Conservation (phyloP, 2,113 vertebrate species). For the Athene noctua region DNA sequence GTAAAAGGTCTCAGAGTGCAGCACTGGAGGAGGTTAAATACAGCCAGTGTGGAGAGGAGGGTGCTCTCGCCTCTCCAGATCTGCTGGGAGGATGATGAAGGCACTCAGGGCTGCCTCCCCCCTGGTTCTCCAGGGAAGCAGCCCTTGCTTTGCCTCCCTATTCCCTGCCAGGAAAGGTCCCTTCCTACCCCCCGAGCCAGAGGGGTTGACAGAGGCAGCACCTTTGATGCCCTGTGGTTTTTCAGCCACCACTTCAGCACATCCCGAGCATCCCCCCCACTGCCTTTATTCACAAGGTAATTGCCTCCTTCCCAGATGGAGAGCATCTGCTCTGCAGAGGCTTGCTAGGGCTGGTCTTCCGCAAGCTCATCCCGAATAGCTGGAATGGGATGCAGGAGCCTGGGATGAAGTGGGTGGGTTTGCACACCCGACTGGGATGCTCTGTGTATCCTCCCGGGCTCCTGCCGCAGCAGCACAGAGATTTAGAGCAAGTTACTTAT, state of each 20-base stretch:
- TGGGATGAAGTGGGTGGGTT: background rate
- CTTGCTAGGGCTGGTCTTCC: background rate
- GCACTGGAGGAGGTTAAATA: background rate
- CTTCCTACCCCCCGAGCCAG: background rate
- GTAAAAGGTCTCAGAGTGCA: background rate
- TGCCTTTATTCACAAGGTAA: background rate
- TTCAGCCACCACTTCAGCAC: background rate
- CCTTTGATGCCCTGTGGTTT: background rate
- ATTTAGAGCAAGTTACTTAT: background rate
- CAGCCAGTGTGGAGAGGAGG: background rate
- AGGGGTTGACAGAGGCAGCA: background rate
- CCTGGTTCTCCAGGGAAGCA: background rate
- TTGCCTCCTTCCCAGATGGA: background rate
- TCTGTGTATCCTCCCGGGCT: fast-evolving
- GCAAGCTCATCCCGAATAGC: fast-evolving
- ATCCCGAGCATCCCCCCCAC: background rate
- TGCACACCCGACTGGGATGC: background rate
- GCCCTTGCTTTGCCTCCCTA: background rate
- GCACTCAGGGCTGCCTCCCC: background rate
- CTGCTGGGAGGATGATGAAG: background rate
- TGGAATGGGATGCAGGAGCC: background rate
- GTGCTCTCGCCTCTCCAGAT: background rate
- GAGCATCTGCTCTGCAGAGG: fast-evolving
- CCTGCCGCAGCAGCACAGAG: background rate
- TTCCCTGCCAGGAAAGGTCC: background rate